Evolutionary conservation across 2,113 vertebrate genomes (phyloP).

Genomic region (Penelope pileata): DNA sequence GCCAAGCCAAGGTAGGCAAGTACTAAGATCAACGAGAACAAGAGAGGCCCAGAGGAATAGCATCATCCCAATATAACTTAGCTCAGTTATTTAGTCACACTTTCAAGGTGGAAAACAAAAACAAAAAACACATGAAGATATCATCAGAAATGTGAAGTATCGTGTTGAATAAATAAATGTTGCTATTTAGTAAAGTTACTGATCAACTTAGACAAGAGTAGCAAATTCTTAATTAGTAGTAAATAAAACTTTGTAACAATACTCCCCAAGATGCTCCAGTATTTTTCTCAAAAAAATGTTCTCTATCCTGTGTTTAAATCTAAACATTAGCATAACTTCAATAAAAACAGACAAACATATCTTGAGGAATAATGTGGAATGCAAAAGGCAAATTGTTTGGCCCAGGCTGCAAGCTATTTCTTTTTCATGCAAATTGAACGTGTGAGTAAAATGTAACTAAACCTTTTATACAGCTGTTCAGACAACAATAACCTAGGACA

Average conservation of each 20-base stretch:
- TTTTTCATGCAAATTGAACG: neutral
- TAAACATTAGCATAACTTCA: neutral
- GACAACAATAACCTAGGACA: neutral
- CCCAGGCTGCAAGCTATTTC: neutral
- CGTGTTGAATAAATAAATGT: neutral
- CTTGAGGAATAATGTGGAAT: neutral
- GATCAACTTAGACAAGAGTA: too few relatives aligned
- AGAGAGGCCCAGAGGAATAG: neutral
- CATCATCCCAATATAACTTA: neutral
- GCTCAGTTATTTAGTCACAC: neutral
- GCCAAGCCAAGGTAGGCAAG: neutral
- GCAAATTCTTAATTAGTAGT: neutral
- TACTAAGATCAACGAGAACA: neutral
- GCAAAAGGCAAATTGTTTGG: neutral
- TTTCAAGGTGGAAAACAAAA: neutral
- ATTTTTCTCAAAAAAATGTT: neutral
- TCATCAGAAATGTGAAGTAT: neutral
- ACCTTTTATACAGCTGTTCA: neutral
- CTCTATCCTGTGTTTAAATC: neutral
- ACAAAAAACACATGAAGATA: neutral
- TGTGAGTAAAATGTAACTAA: neutral
- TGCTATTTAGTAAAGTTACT: neutral
- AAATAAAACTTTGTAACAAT: neutral
- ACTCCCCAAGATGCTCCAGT: neutral
- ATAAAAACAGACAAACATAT: neutral